Evolutionary conservation across 1,140 invertebrate species (phyloP).

Genomic region (Spodoptera litura): DNA sequence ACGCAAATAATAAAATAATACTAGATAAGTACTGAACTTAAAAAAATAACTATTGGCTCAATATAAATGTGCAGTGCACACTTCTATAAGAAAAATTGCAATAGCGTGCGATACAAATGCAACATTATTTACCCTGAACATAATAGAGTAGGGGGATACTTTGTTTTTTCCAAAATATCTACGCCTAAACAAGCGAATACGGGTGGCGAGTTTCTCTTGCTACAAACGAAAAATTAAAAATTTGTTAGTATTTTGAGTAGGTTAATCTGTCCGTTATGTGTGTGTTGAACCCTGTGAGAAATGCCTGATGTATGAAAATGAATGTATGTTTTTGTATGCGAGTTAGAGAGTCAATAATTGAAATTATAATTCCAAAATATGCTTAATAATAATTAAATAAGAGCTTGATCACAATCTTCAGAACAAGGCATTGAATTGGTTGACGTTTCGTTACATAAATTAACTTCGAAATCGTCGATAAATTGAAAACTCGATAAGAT

Average conservation of each 20-base stretch:
- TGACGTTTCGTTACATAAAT: no score
- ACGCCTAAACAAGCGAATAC: slow-evolving; percentile 82
- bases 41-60: background rate
- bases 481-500: no score
- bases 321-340: slow-evolving; percentile 32
- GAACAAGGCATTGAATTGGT: background rate
- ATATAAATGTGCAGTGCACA: slow-evolving; percentile 48
- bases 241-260: slow-evolving; percentile 63
- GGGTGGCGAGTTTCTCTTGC: slow-evolving; percentile 80
- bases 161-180: slow-evolving; percentile 84
- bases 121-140: slow-evolving; percentile 80
- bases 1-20: no score
- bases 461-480: no score
- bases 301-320: slow-evolving; percentile 48
- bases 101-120: slow-evolving; percentile 72
- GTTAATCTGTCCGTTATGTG: background rate
- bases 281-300: slow-evolving; percentile 46
- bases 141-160: slow-evolving; percentile 74
- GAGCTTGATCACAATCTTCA: background rate
- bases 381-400: slow-evolving; percentile 1
- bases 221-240: slow-evolving; percentile 75
- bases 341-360: background rate
- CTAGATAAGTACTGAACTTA: background rate
- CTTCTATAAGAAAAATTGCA: slow-evolving; percentile 51
- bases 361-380: background rate